Conservation (phyloP, 37 sponge, comb jelly and placozoan genomes). For the Spongilla lacustris region DNA sequence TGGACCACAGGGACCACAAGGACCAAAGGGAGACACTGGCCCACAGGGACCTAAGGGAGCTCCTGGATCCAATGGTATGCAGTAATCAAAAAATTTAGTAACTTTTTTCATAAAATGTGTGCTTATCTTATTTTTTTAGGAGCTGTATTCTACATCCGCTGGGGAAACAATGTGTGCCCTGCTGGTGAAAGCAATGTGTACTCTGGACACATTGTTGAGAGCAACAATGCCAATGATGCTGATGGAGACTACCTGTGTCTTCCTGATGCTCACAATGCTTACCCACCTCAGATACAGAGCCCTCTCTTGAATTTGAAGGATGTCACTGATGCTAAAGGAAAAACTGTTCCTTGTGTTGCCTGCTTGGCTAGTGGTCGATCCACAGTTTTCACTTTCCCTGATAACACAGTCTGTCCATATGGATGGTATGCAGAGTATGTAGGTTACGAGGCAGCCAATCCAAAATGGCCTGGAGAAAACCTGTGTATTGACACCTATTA, state of each 20-base stretch:
- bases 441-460: background rate
- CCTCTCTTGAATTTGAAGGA: background rate
- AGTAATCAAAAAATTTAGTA: background rate
- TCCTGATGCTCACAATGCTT: background rate
- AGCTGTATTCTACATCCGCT: background rate
- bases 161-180: background rate
- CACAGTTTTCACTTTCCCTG: background rate
- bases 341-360: background rate
- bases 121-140: background rate
- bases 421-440: background rate
- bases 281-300: background rate
- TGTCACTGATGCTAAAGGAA: background rate
- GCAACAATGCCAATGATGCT: background rate
- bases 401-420: background rate
- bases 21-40: background rate
- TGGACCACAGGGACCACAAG: background rate
- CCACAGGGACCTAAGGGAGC: background rate
- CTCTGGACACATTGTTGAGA: background rate
- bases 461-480: background rate
- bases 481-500: background rate
- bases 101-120: background rate
- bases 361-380: background rate
- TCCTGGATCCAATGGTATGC: background rate
- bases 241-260: background rate
- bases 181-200: background rate